These are phyloP conservation scores for Neodiprion fabricii DNA, from an alignment of 1,140 invertebrate species.

Conservation along the genomic window DNA sequence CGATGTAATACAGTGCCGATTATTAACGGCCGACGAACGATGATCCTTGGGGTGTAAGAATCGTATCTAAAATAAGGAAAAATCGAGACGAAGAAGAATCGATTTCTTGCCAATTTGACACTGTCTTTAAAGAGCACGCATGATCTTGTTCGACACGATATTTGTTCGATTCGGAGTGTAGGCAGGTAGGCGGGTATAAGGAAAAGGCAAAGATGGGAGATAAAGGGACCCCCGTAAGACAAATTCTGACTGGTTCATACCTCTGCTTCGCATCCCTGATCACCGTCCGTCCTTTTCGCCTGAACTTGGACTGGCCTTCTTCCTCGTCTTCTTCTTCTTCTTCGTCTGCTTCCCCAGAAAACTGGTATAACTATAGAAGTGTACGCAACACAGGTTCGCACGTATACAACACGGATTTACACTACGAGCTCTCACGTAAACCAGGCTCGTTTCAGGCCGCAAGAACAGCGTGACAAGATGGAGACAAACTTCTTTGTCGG, in stretches of 20 bases:
- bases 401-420: not conserved
- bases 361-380: not conserved
- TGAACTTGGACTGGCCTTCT: not conserved
- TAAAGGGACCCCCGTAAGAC: not conserved
- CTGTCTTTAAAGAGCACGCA: too few relatives aligned
- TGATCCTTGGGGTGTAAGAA: too few relatives aligned
- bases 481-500: conserved; percentile 7
- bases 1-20: too few relatives aligned
- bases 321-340: not conserved
- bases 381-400: not conserved
- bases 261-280: not conserved
- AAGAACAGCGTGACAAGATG: conserved; percentile 4
- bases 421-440: not conserved
- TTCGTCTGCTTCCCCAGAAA: not conserved
- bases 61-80: too few relatives aligned
- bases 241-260: conserved; percentile 1
- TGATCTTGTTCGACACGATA: not conserved
- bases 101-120: too few relatives aligned
- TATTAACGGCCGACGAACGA: too few relatives aligned
- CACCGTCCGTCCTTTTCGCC: not conserved
- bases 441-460: not conserved
- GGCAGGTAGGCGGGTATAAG: too few relatives aligned
- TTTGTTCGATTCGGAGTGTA: not conserved
- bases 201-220: not conserved
- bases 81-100: too few relatives aligned